Percentiles rank a stretch among this genome's conserved stretches.
Evolutionary conservation across 2,797 vertebrate genomes (phyloP).

Genomic region (Scleropages formosus): DNA sequence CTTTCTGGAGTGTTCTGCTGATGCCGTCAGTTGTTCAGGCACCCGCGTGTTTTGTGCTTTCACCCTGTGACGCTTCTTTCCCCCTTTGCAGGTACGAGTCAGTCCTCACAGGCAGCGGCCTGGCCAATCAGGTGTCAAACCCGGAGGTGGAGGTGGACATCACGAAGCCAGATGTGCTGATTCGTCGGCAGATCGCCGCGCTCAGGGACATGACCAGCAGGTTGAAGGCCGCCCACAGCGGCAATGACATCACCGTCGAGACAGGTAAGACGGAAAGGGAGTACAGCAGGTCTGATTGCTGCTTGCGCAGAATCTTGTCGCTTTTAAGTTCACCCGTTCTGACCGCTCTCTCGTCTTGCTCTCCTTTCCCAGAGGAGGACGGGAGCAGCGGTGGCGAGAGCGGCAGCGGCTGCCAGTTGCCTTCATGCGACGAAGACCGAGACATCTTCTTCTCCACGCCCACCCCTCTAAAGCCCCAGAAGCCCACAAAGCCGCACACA

Average conservation of each 20-base stretch:
- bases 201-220: slow-evolving; percentile 88
- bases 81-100: slow-evolving; percentile 78
- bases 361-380: slow-evolving; percentile 57
- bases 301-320: neutral
- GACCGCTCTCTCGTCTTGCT: neutral
- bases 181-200: slow-evolving; percentile 86
- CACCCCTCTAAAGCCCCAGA: neutral
- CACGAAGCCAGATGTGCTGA: slow-evolving; percentile 83
- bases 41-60: too few relatives aligned
- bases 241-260: slow-evolving; percentile 83
- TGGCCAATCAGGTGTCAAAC: slow-evolving; percentile 93
- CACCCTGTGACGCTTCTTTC: too few relatives aligned
- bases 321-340: neutral
- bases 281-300: neutral
- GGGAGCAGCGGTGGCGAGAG: slow-evolving; percentile 83
- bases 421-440: slow-evolving; percentile 67
- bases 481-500: slow-evolving; percentile 26
- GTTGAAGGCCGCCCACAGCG: slow-evolving; percentile 88
- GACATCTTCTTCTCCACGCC: slow-evolving; percentile 83
- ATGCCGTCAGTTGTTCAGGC: too few relatives aligned
- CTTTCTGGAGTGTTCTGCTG: too few relatives aligned
- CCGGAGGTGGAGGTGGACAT: slow-evolving; percentile 93
- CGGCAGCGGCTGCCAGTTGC: slow-evolving; percentile 83
- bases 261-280: slow-evolving; percentile 66
- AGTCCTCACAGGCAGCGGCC: slow-evolving; percentile 85